Evolutionary conservation across 2,888 invertebrate species (phyloP).

Genomic region (Drosophila mettleri): DNA sequence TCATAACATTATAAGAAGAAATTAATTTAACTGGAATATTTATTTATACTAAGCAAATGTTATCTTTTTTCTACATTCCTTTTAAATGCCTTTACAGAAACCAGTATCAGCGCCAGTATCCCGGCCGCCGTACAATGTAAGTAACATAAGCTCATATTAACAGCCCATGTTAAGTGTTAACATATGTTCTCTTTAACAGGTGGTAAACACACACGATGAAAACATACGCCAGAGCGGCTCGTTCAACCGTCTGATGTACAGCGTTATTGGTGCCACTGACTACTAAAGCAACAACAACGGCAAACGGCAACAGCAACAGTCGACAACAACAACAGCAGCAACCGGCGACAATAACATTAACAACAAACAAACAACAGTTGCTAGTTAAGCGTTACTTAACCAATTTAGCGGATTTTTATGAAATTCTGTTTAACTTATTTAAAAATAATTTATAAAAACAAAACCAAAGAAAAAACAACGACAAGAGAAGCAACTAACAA

Average conservation of each 20-base stretch:
- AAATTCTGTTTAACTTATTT: slow-evolving; percentile 77
- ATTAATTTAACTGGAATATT: slow-evolving; percentile 3
- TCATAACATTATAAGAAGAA: slow-evolving; percentile 57
- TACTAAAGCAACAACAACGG: slow-evolving; percentile 83
- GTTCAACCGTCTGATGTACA: slow-evolving; percentile 96
- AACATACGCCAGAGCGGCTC: slow-evolving; percentile 96
- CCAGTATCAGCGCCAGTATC: slow-evolving; percentile 84
- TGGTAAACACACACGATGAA: slow-evolving; percentile 88
- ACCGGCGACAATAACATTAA: slow-evolving; percentile 31
- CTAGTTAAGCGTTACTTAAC: slow-evolving; percentile 71
- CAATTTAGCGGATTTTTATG: slow-evolving; percentile 77
- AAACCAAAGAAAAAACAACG: slow-evolving; percentile 18
- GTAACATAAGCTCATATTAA: slow-evolving; percentile 43
- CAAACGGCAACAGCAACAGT: slow-evolving; percentile 34
- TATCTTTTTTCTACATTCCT: slow-evolving; percentile 10
- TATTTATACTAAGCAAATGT: slow-evolving; percentile 9
- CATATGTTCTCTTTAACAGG: slow-evolving; percentile 59
- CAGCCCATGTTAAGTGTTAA: slow-evolving; percentile 26
- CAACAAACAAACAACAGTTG: slow-evolving; percentile 37
- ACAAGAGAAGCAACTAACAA: slow-evolving; percentile 63
- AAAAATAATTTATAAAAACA: slow-evolving; percentile 67
- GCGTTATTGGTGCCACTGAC: slow-evolving; percentile 92
- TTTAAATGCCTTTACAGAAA: slow-evolving; percentile 72
- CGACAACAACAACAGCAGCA: slow-evolving; percentile 32
- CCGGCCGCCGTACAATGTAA: slow-evolving; percentile 85